Evolutionary conservation across 2,797 vertebrate genomes (phyloP), one percentile per base, ranked within the genome.

Genomic region (Acanthurus leucopareius): DNA sequence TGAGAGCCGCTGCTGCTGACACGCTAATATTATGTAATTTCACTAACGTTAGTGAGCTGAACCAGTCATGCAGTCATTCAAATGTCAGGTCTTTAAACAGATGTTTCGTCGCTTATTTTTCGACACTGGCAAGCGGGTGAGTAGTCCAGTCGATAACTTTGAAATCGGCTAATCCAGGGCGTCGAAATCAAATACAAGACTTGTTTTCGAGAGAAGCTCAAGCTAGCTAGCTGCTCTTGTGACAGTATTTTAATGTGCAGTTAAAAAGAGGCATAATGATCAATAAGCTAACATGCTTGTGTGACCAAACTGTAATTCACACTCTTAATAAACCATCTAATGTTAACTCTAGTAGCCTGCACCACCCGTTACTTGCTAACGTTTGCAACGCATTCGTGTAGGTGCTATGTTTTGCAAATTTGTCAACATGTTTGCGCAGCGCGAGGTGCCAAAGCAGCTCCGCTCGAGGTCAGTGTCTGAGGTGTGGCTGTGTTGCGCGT

Each of bases 221-320:
- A 13, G 65, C 72, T 79, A 73, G 69, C 64, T 79, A 73, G 65
- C 72, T 73, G 25, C 25, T 25, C 25, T 25, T 25, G 25, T 25
- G 25, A 25, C 25, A 25, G 25, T 25, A 25, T 25, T 62, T 28
- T 9, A 38, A 28, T 8, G n/a, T 5, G 0, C 44, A 32, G 45
- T 38, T 56, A 47, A 10, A 6, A 16, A 20, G 5, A 1, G 1
- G 3, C 2, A 19, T 14, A 17, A 4, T 22, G 25, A 17, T 25
- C 44, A 22, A 0, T 16, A 25, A 49, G 19, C 2, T 13, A 7
- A 17, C 32, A 11, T 0, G 0, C 16, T 25, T 0, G 20, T n/a
- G 52, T 42, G 17, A 45, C 13, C 17, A 4, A 7, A 10, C 44
- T 1, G 42, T 2, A 15, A 28, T 16, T n/a, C 9, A 9, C 5